phyloP scores from a whole-genome alignment of 1,140 invertebrate genomes.

The Bombyx mandarina region DNA sequence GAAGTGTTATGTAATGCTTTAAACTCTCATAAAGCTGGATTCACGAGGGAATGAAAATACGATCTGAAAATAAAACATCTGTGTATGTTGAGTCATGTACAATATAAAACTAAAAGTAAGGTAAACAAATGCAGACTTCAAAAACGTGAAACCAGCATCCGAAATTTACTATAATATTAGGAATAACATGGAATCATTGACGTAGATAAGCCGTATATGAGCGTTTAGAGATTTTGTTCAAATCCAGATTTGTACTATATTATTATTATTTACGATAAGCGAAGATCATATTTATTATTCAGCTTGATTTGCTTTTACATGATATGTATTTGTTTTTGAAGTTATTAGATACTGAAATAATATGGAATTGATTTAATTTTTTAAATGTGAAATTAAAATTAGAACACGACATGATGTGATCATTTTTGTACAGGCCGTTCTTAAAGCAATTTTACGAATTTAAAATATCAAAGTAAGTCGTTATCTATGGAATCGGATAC shows the following conservation, averaged over 20 bases:
- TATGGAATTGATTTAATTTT: too few relatives aligned
- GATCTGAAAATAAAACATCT: slow-evolving; percentile 46
- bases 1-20: slow-evolving; percentile 41
- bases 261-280: too few relatives aligned
- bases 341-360: too few relatives aligned
- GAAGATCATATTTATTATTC: too few relatives aligned
- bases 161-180: slow-evolving; percentile 14
- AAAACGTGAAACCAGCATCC: slow-evolving; percentile 18
- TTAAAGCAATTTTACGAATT: too few relatives aligned
- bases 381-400: too few relatives aligned
- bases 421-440: too few relatives aligned
- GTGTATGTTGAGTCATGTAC: slow-evolving; percentile 31
- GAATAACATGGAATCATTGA: slow-evolving; percentile 1
- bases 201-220: slow-evolving; percentile 1
- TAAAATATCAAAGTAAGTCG: too few relatives aligned
- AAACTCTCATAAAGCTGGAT: slow-evolving; percentile 41
- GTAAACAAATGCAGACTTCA: slow-evolving; percentile 29
- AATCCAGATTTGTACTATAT: not conserved
- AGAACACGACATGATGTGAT: too few relatives aligned
- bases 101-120: slow-evolving; percentile 34
- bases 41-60: slow-evolving; percentile 32
- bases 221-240: not conserved
- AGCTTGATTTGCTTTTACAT: too few relatives aligned
- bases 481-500: slow-evolving; percentile 17
- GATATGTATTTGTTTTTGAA: too few relatives aligned